Percentiles rank a stretch among this genome's conserved stretches.
These are phyloP conservation scores for Neopelma chrysocephalum DNA, from an alignment of 2,797 vertebrate species.

Conservation along the genomic window DNA sequence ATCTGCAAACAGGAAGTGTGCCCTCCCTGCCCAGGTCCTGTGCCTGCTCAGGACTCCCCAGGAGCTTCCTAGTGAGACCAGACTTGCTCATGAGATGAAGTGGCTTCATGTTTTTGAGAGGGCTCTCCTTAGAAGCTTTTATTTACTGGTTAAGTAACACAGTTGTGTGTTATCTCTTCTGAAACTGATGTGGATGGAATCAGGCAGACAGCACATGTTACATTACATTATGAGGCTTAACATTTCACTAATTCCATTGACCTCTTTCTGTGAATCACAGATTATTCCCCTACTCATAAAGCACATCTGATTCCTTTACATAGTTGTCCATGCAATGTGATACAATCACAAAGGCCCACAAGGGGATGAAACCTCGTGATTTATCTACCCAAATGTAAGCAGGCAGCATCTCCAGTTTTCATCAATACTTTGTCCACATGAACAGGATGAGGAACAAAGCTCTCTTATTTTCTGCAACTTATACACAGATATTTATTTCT, in stretches of 20 bases:
- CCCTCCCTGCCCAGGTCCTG: neutral
- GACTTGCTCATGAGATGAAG: neutral
- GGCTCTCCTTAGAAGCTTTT: neutral
- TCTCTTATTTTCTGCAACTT: neutral
- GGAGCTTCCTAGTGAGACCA: neutral
- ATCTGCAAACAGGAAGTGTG: neutral
- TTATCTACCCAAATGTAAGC: neutral
- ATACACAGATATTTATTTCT: neutral
- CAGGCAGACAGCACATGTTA: neutral
- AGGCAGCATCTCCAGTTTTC: neutral
- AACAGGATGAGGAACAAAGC: neutral
- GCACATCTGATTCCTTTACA: neutral
- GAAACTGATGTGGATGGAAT: neutral
- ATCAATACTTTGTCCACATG: neutral
- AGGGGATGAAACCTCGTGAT: neutral
- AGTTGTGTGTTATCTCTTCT: neutral
- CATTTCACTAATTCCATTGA: conserved; percentile 32
- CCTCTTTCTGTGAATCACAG: conserved; percentile 20
- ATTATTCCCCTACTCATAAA: neutral
- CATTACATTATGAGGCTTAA: neutral
- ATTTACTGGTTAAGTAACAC: neutral
- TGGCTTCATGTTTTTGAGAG: neutral
- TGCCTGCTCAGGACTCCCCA: neutral
- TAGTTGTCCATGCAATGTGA: neutral
- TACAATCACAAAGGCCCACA: neutral